Base-by-base conservation (phyloP, 2,888 invertebrate genomes). In the Diaperis boleti region DNA sequence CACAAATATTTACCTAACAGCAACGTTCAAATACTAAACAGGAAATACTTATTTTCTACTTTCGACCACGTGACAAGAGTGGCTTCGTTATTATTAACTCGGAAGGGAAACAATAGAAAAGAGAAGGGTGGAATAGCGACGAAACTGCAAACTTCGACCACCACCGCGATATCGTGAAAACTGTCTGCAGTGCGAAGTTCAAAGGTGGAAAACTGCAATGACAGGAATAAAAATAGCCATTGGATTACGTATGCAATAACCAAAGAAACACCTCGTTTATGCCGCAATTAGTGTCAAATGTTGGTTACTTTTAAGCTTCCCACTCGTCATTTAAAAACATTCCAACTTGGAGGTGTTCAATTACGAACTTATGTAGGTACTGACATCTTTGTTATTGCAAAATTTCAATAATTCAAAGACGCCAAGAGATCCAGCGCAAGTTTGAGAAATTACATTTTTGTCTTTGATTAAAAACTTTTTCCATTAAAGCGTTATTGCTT, bases 1-100 rank as follows among this genome's bases (percentile, higher is more conserved):
- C 70, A 72, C 74, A 76, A 76, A 76, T 76, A 76, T 76, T 76
- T 76, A 73, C 73, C 74, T 72, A 72, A 67, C 59, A 71, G 73
- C 72, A 71, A 74, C 71, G 73, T 69, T 74, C 71, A 73, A 74
- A 74, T 73, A 73, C 69, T 62, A 67, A 71, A 70, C 72, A 71
- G 72, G 72, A 72, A 73, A 72, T 69, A 66, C 65, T 62, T 69
- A 67, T 67, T 67, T 72, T 67, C 66, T 68, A 64, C 62, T 67
- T 65, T 60, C 56, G 68, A 66, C 70, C 68, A 69, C 66, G 70
- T 67, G 68, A 67, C 65, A 54, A 47, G 35, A 39, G 6, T 5
- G 26, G 6, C 26, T 26, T n/a, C 17, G 18, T 31, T 15, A 13
- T 6, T 45, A 45, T 22, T 8, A 41, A 41, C 10, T 41, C 10